Percentiles rank a stretch among this genome's conserved stretches.
These are phyloP conservation scores for Apamea monoglypha DNA, from an alignment of 2,888 invertebrate species.

Conservation along the genomic window DNA sequence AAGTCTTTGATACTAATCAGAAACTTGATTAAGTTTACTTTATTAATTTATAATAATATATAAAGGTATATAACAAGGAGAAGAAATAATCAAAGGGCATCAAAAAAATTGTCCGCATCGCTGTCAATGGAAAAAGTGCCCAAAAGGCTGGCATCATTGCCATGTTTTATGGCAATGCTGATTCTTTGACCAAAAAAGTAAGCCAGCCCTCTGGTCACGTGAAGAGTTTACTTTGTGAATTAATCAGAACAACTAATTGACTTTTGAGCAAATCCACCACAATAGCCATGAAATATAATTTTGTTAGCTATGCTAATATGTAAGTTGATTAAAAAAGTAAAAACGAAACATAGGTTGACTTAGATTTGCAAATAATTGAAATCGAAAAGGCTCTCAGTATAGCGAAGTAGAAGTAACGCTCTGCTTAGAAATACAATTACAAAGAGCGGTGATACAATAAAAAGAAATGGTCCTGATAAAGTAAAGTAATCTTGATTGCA, in stretches of 20 bases:
- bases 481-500: slow-evolving; percentile 36
- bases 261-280: not conserved
- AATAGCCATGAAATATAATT: not conserved
- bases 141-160: no score
- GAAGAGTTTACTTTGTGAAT: not conserved
- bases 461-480: slow-evolving; percentile 28
- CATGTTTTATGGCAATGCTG: no score
- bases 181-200: no score
- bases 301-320: not conserved
- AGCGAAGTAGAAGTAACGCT: not conserved
- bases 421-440: not conserved
- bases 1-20: not conserved
- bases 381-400: not conserved
- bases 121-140: no score
- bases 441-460: slow-evolving; percentile 47
- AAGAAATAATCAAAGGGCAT: no score
- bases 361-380: not conserved
- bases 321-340: not conserved
- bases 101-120: no score
- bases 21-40: no score
- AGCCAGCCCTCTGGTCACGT: no score
- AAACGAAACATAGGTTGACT: not conserved
- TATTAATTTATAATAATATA: no score
- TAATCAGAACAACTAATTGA: not conserved
- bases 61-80: no score